Base-by-base conservation (phyloP, 1,140 invertebrate genomes). In the Colletes gigas region DNA sequence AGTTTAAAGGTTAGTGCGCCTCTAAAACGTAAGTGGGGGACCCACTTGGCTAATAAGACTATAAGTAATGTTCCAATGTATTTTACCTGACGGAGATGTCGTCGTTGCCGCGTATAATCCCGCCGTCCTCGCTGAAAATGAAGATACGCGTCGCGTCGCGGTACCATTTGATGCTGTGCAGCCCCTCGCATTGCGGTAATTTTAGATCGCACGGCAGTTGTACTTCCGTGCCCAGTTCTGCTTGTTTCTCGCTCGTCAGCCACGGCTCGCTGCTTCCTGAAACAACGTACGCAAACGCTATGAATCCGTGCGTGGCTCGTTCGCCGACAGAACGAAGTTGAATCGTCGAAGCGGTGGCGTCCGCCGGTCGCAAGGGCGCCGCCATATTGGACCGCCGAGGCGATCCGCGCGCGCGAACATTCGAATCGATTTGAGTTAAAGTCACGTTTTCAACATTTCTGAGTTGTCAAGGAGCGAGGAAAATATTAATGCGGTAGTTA, bases 111-210 rank as follows among this genome's bases (percentile, higher is more conserved):
- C 95, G 94, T 75, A 96, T 95, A 54, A 97, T 95, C 69, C 95
- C 95, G 47, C 95, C 96, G 54, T 95, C 94, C 78, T 97, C 97
- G 85, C 97, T 97, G 93, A 97, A 97, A 77, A 98, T 96, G 92
- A 97, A 98, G 78, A 98, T 97, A 67, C 97, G 94, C 74, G 95
- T 94, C 70, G 96, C 95, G 62, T 96, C 96, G 84, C 96, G 96
- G 92, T 98, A 98, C 97, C 97, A 98, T 93, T 98, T 98, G 88
- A 98, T 96, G 89, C 96, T 97, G 94, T 98, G 97, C 86, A 98
- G 95, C 63, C 96, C 95, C 1, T 97, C 97, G 88, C 97, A 98
- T 83, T 95, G 95, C 12, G 94, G 94, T 70, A 95, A 95, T 91
- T 97, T 96, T 78, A 98, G 95, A 30, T 95, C 94, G 93, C 97